phyloP scores from a whole-genome alignment of 2,888 invertebrate genomes.

The Melitaea athalia region DNA sequence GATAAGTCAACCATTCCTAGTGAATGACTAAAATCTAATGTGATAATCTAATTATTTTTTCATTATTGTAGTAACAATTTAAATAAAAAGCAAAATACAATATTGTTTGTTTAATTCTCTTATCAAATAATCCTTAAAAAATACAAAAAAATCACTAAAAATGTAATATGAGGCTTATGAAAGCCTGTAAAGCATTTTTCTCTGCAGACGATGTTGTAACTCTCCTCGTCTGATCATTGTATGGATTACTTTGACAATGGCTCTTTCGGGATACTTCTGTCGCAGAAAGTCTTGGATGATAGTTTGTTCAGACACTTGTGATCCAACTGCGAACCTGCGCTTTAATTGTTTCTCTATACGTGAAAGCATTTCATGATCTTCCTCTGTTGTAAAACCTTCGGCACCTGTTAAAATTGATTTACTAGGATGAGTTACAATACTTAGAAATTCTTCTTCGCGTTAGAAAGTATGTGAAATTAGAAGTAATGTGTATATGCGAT shows the following conservation, averaged over 20 bases:
- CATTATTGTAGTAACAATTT: conserved; percentile 10
- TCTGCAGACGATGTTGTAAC: conserved; percentile 96
- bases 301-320: conserved; percentile 96
- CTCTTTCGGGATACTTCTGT: conserved; percentile 93
- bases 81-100: conserved; percentile 5
- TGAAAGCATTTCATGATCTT: conserved; percentile 94
- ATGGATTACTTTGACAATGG: conserved; percentile 94
- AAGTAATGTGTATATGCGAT: no score
- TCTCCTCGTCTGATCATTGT: conserved; percentile 98
- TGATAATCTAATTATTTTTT: conserved; percentile 17
- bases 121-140: conserved; percentile 6
- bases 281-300: conserved; percentile 93
- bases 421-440: no score
- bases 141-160: neutral
- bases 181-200: conserved; percentile 97
- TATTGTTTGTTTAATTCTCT: conserved; percentile 7
- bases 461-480: no score
- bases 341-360: conserved; percentile 97
- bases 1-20: conserved; percentile 20
- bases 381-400: conserved; percentile 98
- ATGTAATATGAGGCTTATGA: conserved; percentile 77
- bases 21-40: conserved; percentile 18
- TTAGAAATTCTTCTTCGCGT: no score
- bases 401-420: conserved; percentile 83
- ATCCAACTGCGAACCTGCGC: conserved; percentile 96